These are phyloP conservation scores for Grammomys dolichurus DNA, from an alignment of 2,113 vertebrate species.

Conservation along the genomic window DNA sequence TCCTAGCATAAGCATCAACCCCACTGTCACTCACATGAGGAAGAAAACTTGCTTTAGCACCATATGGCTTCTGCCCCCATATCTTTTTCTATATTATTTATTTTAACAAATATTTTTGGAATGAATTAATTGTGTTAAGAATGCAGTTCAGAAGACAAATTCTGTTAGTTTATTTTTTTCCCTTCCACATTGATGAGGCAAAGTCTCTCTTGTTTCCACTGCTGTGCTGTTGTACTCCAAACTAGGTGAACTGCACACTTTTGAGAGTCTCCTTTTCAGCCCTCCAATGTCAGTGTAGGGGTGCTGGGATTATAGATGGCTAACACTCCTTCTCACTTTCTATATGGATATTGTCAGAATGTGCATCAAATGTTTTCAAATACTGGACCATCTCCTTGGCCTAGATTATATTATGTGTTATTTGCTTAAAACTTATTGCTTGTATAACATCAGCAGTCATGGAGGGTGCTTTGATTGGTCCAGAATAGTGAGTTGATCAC, in stretches of 20 bases:
- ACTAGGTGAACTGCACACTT: background rate
- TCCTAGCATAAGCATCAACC: conserved; percentile 76
- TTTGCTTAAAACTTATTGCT: background rate
- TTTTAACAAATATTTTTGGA: background rate
- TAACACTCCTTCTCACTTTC: no score
- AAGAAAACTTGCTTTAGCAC: conserved; percentile 78
- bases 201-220: background rate
- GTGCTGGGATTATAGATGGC: background rate
- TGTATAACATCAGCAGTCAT: background rate
- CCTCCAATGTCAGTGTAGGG: background rate
- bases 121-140: background rate
- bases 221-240: no score
- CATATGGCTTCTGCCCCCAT: background rate
- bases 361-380: background rate
- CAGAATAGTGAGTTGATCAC: background rate
- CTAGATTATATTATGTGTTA: background rate
- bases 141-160: background rate
- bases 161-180: background rate
- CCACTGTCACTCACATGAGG: conserved; percentile 74
- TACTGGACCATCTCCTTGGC: background rate
- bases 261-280: background rate
- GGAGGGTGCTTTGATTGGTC: background rate
- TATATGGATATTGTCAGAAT: background rate
- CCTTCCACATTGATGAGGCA: background rate
- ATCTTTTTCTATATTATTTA: background rate